Evolutionary conservation across 2,888 invertebrate genomes (phyloP).

Genomic region (Nineta flava): DNA sequence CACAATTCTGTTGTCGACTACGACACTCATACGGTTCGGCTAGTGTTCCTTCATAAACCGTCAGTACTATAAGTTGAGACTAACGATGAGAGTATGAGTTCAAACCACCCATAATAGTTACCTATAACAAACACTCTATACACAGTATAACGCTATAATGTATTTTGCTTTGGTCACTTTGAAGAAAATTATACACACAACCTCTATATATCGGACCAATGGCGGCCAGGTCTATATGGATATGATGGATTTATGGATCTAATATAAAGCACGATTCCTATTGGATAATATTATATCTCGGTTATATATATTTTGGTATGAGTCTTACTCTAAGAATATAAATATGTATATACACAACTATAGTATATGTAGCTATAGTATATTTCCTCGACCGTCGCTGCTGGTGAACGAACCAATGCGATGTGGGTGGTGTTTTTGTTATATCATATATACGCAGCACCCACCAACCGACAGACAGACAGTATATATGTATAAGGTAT

Average conservation of each 20-base stretch:
- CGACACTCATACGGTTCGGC: no score
- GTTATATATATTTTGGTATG: background rate
- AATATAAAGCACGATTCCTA: slow-evolving; percentile 52
- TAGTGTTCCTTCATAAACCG: no score
- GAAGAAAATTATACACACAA: background rate
- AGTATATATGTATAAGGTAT: no score
- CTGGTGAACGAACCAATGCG: background rate
- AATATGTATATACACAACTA: background rate
- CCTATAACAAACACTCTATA: no score
- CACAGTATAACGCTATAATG: background rate
- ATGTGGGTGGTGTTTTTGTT: no score
- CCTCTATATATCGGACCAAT: background rate
- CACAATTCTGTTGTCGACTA: no score
- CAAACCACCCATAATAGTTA: no score
- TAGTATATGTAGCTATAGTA: background rate
- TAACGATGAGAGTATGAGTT: no score
- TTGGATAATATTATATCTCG: slow-evolving; percentile 31
- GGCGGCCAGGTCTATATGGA: slow-evolving; percentile 23
- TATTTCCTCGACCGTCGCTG: background rate
- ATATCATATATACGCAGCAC: no score
- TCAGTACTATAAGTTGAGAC: no score
- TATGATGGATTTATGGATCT: slow-evolving; percentile 74
- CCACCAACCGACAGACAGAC: no score
- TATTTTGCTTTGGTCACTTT: background rate
- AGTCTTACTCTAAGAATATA: background rate